Evolutionary conservation across 2,113 vertebrate genomes (phyloP).

Genomic region (Xenopus tropicalis): UCB_Xtro_10.0 CM004447.2:17306501-17307000

Average conservation of each 20-base stretch:
- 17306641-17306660: no score
- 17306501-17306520: no score
- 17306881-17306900: background rate
- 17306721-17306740: conserved; percentile 8
- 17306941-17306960: conserved; percentile 1
- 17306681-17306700: no score
- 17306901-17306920: background rate
- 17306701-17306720: no score
- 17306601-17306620: no score
- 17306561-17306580: no score
- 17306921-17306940: background rate
- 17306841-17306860: conserved; percentile 18
- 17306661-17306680: no score
- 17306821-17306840: conserved; percentile 22
- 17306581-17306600: no score
- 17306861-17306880: background rate
- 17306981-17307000: background rate
- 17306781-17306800: conserved; percentile 14
- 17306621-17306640: no score
- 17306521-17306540: no score
- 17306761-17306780: conserved; percentile 14
- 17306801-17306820: conserved; percentile 13
- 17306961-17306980: background rate
- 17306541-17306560: no score
- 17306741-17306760: background rate